Evolutionary conservation across 2,888 invertebrate genomes (phyloP).

Genomic region (Formica aserva): DNA sequence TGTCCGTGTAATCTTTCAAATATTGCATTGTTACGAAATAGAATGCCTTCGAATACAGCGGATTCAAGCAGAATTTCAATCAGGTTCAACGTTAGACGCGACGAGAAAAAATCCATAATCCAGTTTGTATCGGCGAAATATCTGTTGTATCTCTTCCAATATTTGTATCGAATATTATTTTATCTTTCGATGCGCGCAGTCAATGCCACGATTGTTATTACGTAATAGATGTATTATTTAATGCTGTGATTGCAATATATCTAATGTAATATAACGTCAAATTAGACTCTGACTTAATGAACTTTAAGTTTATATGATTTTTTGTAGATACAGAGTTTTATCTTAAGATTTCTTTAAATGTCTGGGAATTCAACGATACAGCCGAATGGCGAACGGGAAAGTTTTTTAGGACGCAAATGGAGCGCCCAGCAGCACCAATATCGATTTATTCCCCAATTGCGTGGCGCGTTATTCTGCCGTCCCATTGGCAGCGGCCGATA

Average conservation of each 20-base stretch:
- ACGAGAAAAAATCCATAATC: background rate
- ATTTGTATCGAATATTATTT: background rate
- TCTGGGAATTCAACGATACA: background rate
- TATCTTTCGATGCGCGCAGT: background rate
- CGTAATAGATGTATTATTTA: background rate
- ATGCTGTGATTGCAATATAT: background rate
- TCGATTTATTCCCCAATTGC: conserved; percentile 47
- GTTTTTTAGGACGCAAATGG: conserved; percentile 33
- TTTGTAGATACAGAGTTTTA: background rate
- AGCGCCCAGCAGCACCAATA: conserved; percentile 24
- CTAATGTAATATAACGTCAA: background rate
- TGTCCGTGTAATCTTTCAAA: background rate
- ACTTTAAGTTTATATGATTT: background rate
- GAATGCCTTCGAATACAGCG: background rate
- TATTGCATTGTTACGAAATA: background rate
- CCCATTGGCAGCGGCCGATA: conserved; percentile 35
- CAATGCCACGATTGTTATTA: background rate
- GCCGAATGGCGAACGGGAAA: conserved; percentile 19
- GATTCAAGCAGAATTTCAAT: background rate
- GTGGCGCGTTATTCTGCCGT: conserved; percentile 24
- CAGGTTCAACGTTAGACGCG: background rate
- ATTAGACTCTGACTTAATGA: background rate
- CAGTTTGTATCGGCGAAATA: background rate
- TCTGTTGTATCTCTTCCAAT: background rate
- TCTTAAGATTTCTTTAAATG: background rate